Conservation (phyloP, 2,113 vertebrate genomes). For the Dryoscopus gambensis region DNA sequence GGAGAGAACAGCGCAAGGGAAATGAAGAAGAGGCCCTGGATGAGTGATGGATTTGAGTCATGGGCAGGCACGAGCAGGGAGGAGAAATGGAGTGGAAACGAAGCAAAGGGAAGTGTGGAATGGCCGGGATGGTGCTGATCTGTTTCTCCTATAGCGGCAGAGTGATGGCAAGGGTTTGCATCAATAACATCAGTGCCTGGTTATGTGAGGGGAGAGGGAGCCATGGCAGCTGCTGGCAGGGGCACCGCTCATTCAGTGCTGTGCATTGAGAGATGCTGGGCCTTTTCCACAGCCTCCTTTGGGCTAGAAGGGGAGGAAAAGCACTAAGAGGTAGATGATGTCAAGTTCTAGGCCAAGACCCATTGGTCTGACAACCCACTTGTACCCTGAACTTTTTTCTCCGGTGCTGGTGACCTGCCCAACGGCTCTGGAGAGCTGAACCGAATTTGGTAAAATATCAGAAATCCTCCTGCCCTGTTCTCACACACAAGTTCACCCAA, state of each 20-base stretch:
- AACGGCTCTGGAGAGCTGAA: neutral
- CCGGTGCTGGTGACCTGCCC: neutral
- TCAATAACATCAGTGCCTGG: neutral
- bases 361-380: neutral
- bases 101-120: neutral
- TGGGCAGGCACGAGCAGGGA: neutral
- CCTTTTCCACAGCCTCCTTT: neutral
- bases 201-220: neutral
- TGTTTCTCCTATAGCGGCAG: neutral
- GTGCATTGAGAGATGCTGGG: neutral
- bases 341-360: neutral
- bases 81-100: slow-evolving; percentile 8
- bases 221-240: neutral
- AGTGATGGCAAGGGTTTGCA: neutral
- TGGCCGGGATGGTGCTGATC: neutral
- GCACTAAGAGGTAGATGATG: neutral
- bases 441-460: neutral
- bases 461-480: neutral
- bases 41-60: neutral
- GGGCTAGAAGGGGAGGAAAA: neutral
- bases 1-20: neutral
- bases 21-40: neutral
- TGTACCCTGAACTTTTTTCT: neutral
- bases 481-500: neutral
- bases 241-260: rapidly evolving